Evolutionary conservation across 2,113 vertebrate species (phyloP).

Genomic region (Thinocorus orbignyianus): DNA sequence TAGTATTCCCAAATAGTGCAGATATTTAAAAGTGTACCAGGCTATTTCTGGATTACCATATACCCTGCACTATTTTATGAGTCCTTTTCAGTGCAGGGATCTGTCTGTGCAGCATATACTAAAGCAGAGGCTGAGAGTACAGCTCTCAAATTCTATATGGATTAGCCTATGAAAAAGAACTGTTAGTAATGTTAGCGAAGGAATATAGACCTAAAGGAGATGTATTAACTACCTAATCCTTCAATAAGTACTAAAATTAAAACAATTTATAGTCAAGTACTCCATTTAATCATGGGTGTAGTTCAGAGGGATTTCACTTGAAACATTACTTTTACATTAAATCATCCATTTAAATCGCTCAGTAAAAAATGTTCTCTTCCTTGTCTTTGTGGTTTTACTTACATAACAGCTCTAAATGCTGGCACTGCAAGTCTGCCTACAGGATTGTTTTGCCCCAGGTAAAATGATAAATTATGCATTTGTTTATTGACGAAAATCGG

Average conservation of each 20-base stretch:
- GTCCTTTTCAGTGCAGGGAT: neutral
- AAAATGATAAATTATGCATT: neutral
- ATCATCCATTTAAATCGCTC: neutral
- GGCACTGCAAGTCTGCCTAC: neutral
- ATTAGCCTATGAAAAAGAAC: neutral
- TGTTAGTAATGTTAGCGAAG: neutral
- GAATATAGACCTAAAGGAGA: neutral
- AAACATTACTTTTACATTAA: neutral
- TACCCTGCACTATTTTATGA: neutral
- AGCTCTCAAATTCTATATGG: neutral
- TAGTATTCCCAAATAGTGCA: neutral
- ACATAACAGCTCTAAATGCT: neutral
- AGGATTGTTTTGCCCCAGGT: neutral
- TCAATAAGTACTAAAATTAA: neutral
- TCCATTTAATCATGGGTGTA: neutral
- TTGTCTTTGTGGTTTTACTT: neutral
- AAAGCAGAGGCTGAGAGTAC: neutral
- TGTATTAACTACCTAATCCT: neutral
- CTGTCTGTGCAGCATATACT: neutral
- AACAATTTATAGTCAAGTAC: neutral
- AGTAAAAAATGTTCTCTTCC: neutral
- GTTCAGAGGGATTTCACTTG: neutral
- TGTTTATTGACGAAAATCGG: neutral
- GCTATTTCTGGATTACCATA: neutral
- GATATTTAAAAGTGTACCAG: neutral